Evolutionary conservation across 1,140 invertebrate species (phyloP).

Genomic region (Homalodisca vitripennis): DNA sequence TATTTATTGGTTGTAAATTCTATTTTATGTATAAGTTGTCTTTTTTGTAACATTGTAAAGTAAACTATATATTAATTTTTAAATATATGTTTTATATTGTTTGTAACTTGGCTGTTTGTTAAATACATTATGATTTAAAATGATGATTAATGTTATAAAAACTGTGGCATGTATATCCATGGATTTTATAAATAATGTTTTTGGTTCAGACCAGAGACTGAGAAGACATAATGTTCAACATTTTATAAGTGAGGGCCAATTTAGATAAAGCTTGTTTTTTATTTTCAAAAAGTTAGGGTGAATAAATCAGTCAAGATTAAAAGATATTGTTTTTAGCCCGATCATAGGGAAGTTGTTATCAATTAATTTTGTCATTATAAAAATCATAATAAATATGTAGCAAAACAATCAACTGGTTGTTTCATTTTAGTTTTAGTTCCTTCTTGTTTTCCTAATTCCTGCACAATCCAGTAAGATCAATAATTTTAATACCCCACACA

Average conservation of each 20-base stretch:
- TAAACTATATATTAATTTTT: slow-evolving; percentile 1
- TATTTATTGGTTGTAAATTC: slow-evolving; percentile 19
- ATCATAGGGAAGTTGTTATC: background rate
- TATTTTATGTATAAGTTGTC: slow-evolving; percentile 5
- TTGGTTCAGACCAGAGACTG: slow-evolving; percentile 5
- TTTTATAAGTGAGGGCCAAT: slow-evolving; percentile 20
- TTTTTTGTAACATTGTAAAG: slow-evolving; percentile 3
- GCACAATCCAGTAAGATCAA: no score
- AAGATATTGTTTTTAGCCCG: no score
- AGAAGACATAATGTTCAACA: background rate
- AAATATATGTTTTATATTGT: slow-evolving; percentile 9
- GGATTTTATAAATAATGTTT: background rate
- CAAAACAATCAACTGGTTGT: no score
- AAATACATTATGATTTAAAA: background rate
- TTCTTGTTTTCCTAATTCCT: no score
- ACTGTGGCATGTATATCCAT: background rate
- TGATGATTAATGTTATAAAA: background rate
- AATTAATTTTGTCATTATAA: no score
- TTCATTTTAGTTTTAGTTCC: no score
- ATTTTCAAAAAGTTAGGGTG: background rate
- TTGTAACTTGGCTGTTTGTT: background rate
- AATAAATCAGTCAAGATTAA: no score
- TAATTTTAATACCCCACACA: no score
- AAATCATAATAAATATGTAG: background rate
- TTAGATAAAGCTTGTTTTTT: slow-evolving; percentile 18